These are phyloP conservation scores for Antechinus stuartii DNA, from an alignment of 2,113 vertebrate genomes.

Conservation along the genomic window DNA sequence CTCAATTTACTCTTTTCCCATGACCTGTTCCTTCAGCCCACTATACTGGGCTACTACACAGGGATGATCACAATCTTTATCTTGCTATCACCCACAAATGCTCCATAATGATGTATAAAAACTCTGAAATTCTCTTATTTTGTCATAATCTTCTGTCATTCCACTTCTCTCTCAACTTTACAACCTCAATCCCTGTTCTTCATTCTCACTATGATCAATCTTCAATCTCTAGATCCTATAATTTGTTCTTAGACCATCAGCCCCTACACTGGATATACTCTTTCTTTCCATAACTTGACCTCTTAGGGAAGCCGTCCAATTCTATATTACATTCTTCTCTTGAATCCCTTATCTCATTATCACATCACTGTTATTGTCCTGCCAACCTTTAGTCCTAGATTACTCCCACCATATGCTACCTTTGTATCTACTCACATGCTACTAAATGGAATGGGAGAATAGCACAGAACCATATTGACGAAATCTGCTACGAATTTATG, in stretches of 20 bases:
- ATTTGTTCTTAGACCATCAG: rapidly evolving
- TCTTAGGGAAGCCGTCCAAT: not conserved
- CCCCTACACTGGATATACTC: not conserved
- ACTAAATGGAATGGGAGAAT: not conserved
- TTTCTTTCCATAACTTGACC: not conserved
- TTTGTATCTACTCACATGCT: not conserved
- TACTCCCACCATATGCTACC: not conserved
- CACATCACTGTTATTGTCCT: not conserved
- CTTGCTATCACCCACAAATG: not conserved
- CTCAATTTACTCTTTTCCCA: not conserved
- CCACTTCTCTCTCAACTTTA: not conserved
- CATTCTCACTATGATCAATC: too few species aligned
- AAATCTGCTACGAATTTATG: not conserved
- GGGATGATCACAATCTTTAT: not conserved
- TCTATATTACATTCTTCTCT: not conserved
- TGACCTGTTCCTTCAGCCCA: not conserved
- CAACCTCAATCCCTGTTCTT: not conserved
- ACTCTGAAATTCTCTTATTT: not conserved
- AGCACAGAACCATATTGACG: not conserved
- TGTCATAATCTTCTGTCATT: not conserved
- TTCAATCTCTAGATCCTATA: not conserved
- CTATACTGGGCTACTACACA: not conserved
- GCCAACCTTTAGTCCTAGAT: not conserved
- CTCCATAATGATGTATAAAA: not conserved
- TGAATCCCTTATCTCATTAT: not conserved